Conservation (phyloP, 2,888 invertebrate genomes). For the Drosophila maculinotata region DNA sequence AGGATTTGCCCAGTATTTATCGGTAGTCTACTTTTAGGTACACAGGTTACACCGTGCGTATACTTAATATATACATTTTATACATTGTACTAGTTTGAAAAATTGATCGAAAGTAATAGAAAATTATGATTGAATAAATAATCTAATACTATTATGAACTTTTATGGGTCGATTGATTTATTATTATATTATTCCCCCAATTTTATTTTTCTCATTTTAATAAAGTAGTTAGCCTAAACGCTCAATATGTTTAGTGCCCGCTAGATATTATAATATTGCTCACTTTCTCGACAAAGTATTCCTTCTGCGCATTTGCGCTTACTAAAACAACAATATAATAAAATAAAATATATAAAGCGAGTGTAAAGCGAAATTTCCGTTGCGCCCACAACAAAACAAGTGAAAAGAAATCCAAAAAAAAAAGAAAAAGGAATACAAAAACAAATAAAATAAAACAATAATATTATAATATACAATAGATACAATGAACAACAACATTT, state of each 20-base stretch:
- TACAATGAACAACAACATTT: slow-evolving; percentile 21
- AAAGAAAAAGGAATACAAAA: slow-evolving; percentile 24
- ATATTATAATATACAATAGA: slow-evolving; percentile 42
- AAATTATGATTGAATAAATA: too few species aligned
- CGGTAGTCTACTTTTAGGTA: too few species aligned
- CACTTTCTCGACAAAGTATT: slow-evolving; percentile 44
- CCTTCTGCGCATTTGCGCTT: slow-evolving; percentile 53
- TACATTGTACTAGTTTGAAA: too few species aligned
- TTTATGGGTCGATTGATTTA: too few species aligned
- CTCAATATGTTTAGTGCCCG: neutral
- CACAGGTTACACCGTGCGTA: too few species aligned
- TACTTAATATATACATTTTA: too few species aligned
- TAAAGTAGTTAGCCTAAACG: too few species aligned
- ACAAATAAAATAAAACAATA: slow-evolving; percentile 40
- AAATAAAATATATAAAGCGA: slow-evolving; percentile 69
- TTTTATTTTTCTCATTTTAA: too few species aligned
- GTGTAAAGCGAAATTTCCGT: slow-evolving; percentile 71
- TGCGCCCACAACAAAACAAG: slow-evolving; percentile 52
- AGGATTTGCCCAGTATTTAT: too few species aligned
- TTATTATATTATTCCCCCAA: too few species aligned
- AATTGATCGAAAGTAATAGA: too few species aligned
- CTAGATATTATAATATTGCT: neutral
- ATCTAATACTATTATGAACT: too few species aligned
- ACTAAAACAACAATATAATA: slow-evolving; percentile 63
- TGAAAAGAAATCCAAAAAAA: slow-evolving; percentile 30